Evolutionary conservation across 1,140 invertebrate species (phyloP).

Genomic region (Dendroctonus ponderosae): DNA sequence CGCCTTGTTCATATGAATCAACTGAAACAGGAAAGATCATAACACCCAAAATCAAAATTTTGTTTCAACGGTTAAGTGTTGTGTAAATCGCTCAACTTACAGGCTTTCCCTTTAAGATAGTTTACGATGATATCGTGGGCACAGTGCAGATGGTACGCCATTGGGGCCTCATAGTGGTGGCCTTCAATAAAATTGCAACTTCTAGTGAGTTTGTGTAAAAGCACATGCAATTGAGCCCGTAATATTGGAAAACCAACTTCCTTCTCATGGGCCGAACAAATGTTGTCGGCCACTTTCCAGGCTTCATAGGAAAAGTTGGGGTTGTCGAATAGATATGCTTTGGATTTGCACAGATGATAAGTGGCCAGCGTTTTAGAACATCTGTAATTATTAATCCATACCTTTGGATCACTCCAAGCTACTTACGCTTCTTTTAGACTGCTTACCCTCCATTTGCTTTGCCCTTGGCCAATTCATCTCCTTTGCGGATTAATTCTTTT

Average conservation of each 20-base stretch:
- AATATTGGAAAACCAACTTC: slow-evolving; percentile 15
- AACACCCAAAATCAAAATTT: no score
- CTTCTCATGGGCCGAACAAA: not conserved
- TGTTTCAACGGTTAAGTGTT: no score
- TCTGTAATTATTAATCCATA: slow-evolving; percentile 1
- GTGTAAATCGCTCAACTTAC: slow-evolving; percentile 16
- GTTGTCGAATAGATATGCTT: slow-evolving; percentile 21
- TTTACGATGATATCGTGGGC: slow-evolving; percentile 21
- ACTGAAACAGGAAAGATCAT: slow-evolving; percentile 24
- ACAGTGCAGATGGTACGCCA: slow-evolving; percentile 22
- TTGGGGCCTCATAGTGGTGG: slow-evolving; percentile 23
- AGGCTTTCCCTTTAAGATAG: slow-evolving; percentile 1
- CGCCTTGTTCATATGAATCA: slow-evolving; percentile 16
- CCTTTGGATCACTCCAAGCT: not conserved
- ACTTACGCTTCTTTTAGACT: not conserved
- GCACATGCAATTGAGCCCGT: slow-evolving; percentile 10
- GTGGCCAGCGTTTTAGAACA: slow-evolving; percentile 14
- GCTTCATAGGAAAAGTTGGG: slow-evolving; percentile 13
- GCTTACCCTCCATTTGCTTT: slow-evolving; percentile 9
- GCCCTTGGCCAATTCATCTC: slow-evolving; percentile 1
- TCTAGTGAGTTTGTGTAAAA: slow-evolving; percentile 30
- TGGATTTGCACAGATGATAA: slow-evolving; percentile 32
- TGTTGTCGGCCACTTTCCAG: slow-evolving; percentile 14
- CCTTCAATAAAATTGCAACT: slow-evolving; percentile 19
- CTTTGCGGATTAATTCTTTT: slow-evolving; percentile 12